Evolutionary conservation across 2,113 vertebrate genomes (phyloP).

Genomic region (Trochalopteron elliotii): DNA sequence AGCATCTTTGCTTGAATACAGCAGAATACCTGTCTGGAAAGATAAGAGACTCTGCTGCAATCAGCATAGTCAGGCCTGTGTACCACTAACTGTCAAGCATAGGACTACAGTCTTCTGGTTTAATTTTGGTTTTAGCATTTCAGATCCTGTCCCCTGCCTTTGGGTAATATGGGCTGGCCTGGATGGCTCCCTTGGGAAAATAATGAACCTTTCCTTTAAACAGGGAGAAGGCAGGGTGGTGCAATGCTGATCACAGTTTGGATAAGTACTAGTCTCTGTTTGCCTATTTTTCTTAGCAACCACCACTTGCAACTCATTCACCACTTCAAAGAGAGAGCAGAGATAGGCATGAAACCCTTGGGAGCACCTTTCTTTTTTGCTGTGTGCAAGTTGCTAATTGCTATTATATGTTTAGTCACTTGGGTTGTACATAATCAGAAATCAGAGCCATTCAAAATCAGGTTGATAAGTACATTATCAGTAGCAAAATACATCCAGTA

Average conservation of each 20-base stretch:
- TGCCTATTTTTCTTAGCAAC: background rate
- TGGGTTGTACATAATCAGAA: background rate
- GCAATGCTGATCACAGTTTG: background rate
- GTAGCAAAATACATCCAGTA: background rate
- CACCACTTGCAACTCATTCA: background rate
- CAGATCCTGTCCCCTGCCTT: background rate
- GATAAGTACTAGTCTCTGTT: background rate
- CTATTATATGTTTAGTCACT: background rate
- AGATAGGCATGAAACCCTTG: background rate
- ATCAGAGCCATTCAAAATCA: background rate
- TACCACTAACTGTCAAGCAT: no score
- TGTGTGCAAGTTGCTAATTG: background rate
- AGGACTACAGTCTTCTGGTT: no score
- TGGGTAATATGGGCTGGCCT: fast-evolving
- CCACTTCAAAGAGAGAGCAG: background rate
- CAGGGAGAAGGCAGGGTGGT: background rate
- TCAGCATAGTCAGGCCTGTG: background rate
- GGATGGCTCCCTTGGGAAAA: no score
- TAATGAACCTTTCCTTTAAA: background rate
- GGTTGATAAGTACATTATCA: background rate
- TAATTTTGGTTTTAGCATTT: background rate
- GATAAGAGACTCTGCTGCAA: background rate
- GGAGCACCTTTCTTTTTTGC: background rate
- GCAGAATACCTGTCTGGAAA: background rate
- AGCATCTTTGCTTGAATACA: background rate